Evolutionary conservation across 2,797 vertebrate species (phyloP), one percentile per base, ranked within the genome.

Genomic region (Distichodus sexfasciatus): DNA sequence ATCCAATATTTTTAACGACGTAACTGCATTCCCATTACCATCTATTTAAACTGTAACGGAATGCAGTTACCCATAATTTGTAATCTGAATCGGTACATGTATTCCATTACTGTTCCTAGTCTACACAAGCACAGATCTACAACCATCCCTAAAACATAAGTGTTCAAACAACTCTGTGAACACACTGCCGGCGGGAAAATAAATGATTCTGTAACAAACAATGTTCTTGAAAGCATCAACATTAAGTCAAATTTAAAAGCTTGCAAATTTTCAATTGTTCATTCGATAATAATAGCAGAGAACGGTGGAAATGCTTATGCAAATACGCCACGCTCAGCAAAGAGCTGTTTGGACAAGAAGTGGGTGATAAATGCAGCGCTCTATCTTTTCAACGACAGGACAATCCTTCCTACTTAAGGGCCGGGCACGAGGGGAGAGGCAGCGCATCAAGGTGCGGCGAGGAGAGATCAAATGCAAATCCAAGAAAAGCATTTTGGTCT

Each of bases 251-350:
- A 23, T 66, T 70, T 51, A 43, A 24, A 55, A 46, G 60, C 60
- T 43, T 72, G 47, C 40, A 72, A n/a, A 48, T 76, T 73, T 2
- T 48, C 15, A 65, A 55, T 66, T 29, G 54, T 65, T 29, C 28
- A 58, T 41, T 46, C 47, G 26, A 46, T 29, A 55, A 36, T 31
- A 60, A 60, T 35, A 19, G 21, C 38, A 10, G n/a, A 15, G 31
- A 5, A 21, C 51, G 54, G n/a, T 58, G n/a, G 23, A 44, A 29
- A 54, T 12, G 50, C 26, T n/a, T 41, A 59, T 71, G 68, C 44
- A 65, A 58, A 60, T 67, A 14, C 15, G 28, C 44, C 51, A 63
- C 41, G 35, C 68, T 26, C 63, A 46, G 38, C 24, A 36, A 63
- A 15, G 17, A 54, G 62, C 36, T 36, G 47, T 51, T 24, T 31